Evolutionary conservation across 2,888 invertebrate species (phyloP).

Genomic region (Dynastes tityus): DNA sequence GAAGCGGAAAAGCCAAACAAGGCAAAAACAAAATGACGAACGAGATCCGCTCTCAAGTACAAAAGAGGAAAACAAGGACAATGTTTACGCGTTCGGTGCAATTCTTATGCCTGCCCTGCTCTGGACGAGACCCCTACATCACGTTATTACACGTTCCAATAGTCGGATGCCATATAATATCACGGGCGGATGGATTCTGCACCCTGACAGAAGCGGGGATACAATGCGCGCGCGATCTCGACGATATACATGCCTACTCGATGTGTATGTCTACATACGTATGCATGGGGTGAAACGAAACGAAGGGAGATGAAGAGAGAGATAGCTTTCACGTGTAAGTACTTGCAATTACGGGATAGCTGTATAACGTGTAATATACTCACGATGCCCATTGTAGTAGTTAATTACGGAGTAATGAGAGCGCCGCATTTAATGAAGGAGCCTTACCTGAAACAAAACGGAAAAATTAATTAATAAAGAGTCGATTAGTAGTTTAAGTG

Average conservation of each 20-base stretch:
- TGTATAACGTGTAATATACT: slow-evolving; percentile 66
- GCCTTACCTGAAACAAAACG: slow-evolving; percentile 64
- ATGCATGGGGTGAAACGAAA: not conserved
- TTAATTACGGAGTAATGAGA: slow-evolving; percentile 67
- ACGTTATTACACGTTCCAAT: slow-evolving; percentile 67
- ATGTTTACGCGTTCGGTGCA: slow-evolving; percentile 28
- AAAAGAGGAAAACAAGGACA: slow-evolving; percentile 7
- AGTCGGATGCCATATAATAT: slow-evolving; percentile 66
- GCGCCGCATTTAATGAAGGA: slow-evolving; percentile 51
- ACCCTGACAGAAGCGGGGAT: slow-evolving; percentile 55
- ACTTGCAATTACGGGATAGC: slow-evolving; percentile 47
- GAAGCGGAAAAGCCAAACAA: not conserved
- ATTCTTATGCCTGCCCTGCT: slow-evolving; percentile 52
- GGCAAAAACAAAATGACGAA: slow-evolving; percentile 12
- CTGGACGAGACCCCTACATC: slow-evolving; percentile 52
- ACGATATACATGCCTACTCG: slow-evolving; percentile 1
- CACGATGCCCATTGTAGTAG: slow-evolving; percentile 67
- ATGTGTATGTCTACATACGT: not conserved
- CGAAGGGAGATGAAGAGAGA: slow-evolving; percentile 48
- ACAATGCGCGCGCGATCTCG: slow-evolving; percentile 56
- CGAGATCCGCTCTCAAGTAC: not conserved
- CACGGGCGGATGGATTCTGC: slow-evolving; percentile 63
- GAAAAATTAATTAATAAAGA: slow-evolving; percentile 51
- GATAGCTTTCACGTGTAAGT: slow-evolving; percentile 29
- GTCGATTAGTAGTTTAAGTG: slow-evolving; percentile 27